Conservation (phyloP, 2,888 invertebrate species). For the Stegana nigrithorax region DNA sequence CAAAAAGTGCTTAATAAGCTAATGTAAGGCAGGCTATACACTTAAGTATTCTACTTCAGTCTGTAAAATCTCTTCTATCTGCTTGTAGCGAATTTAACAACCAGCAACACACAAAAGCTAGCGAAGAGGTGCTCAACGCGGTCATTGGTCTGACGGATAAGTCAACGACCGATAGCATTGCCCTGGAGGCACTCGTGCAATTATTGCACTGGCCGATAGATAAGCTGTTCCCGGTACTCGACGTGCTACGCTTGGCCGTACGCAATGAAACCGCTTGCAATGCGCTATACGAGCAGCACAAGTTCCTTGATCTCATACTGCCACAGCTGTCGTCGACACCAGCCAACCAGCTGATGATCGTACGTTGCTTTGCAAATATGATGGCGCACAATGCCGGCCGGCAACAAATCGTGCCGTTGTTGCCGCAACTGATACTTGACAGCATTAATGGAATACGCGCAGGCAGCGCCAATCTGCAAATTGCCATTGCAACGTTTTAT, state of each 20-base stretch:
- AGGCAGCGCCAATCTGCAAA: slow-evolving; percentile 67
- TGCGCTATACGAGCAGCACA: slow-evolving; percentile 68
- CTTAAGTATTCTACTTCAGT: not conserved
- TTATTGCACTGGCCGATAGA: slow-evolving; percentile 71
- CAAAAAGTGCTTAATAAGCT: slow-evolving; percentile 80
- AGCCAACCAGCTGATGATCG: slow-evolving; percentile 79
- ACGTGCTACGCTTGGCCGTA: slow-evolving; percentile 86
- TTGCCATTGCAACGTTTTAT: slow-evolving; percentile 67
- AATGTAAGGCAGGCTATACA: slow-evolving; percentile 56
- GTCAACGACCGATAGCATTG: slow-evolving; percentile 65
- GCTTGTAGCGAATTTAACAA: slow-evolving; percentile 76
- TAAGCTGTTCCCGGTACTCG: slow-evolving; percentile 88
- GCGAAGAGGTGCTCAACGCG: slow-evolving; percentile 58
- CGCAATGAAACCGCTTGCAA: slow-evolving; percentile 76
- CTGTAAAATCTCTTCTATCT: not conserved
- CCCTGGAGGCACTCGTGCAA: slow-evolving; percentile 62
- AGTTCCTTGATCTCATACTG: slow-evolving; percentile 68
- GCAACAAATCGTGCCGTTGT: slow-evolving; percentile 47
- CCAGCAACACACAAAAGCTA: slow-evolving; percentile 66
- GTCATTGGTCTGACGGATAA: slow-evolving; percentile 74
- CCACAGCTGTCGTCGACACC: slow-evolving; percentile 67
- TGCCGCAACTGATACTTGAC: slow-evolving; percentile 53
- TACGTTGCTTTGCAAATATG: slow-evolving; percentile 85
- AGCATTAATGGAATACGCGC: slow-evolving; percentile 54
- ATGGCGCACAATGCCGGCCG: slow-evolving; percentile 73